These are phyloP conservation scores for Choristoneura rosaceana DNA, from an alignment of 2,888 invertebrate species.

Conservation along the genomic window DNA sequence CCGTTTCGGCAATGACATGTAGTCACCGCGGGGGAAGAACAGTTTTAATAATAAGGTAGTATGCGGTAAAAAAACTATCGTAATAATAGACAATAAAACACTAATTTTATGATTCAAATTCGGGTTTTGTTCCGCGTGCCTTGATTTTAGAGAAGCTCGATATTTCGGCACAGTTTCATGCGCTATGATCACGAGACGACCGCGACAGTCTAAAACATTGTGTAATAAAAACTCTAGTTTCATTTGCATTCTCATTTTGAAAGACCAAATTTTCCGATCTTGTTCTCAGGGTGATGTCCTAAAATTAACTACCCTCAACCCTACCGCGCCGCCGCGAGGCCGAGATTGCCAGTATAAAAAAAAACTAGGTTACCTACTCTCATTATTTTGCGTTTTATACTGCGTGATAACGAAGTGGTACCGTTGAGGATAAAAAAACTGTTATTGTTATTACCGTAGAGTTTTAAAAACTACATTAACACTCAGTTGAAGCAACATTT, in stretches of 20 bases:
- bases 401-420: slow-evolving; percentile 27
- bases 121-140: no score
- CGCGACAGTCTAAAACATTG: no score
- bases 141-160: no score
- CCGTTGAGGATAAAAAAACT: slow-evolving; percentile 11
- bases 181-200: no score
- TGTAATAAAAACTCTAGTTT: no score
- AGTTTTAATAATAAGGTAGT: no score
- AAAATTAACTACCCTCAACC: slow-evolving; percentile 10
- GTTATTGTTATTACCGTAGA: slow-evolving; percentile 8
- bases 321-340: slow-evolving; percentile 15
- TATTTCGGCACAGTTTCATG: no score
- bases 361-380: slow-evolving; percentile 32
- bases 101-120: no score
- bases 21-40: no score
- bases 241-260: background rate
- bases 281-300: background rate
- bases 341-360: slow-evolving; percentile 37
- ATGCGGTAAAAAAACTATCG: no score
- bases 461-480: slow-evolving; percentile 2
- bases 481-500: background rate
- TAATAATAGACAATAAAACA: no score
- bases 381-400: slow-evolving; percentile 39
- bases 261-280: background rate
- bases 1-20: no score